Evolutionary conservation across 2,888 invertebrate species (phyloP).

Genomic region (Drosophila parthenogenetica): DNA sequence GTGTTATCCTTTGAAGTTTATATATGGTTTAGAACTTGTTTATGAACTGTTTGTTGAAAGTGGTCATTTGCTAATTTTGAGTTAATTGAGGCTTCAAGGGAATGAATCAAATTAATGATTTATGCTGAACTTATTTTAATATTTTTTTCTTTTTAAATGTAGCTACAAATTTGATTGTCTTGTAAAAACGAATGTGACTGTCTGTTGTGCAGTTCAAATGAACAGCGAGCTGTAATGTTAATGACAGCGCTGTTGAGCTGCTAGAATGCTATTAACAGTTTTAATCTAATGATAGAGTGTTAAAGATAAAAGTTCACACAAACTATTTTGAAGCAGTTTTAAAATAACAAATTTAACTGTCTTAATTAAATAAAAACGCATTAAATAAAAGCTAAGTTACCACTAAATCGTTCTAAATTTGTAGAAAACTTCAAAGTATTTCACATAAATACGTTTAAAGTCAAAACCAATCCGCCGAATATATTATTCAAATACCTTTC

Average conservation of each 20-base stretch:
- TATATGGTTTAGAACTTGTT: constrained; percentile 27
- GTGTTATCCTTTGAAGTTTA: constrained; percentile 53
- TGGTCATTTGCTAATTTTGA: constrained; percentile 23
- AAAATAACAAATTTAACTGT: no score
- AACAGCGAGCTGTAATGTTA: no score
- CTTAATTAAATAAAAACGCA: not conserved
- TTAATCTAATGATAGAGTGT: no score
- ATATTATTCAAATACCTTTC: constrained; percentile 21
- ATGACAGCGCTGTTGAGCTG: no score
- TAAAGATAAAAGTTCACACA: no score
- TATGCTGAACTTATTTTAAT: not conserved
- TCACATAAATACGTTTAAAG: not conserved
- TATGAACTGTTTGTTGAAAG: constrained; percentile 39
- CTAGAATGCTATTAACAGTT: no score
- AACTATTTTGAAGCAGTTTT: no score
- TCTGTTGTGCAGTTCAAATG: no score
- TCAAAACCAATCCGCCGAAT: constrained; percentile 11
- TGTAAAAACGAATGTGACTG: no score
- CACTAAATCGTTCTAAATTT: not conserved
- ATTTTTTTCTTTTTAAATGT: not conserved
- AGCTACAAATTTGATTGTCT: not conserved
- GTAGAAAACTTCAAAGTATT: not conserved
- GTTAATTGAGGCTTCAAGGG: not conserved
- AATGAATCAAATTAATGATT: constrained; percentile 6
- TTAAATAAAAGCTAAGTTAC: not conserved